phyloP scores from a whole-genome alignment of 2,797 vertebrate species.

The Lacerta agilis region DNA sequence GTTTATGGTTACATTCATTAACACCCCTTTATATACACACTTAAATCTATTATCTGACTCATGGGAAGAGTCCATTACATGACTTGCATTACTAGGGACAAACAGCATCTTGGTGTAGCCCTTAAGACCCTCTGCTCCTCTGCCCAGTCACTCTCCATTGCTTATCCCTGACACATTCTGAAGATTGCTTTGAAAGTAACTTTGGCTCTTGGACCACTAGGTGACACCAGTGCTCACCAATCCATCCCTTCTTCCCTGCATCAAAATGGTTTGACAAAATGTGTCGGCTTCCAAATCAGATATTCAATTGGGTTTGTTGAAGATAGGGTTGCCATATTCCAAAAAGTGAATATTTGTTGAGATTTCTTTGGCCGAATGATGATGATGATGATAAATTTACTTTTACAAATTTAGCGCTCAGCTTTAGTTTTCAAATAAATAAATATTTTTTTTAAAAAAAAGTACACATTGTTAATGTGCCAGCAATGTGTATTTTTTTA shows the following conservation, averaged over 20 bases:
- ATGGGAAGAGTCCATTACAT: background rate
- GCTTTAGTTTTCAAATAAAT: too few relatives aligned
- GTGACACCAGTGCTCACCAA: constrained; percentile 28
- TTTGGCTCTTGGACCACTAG: constrained; percentile 38
- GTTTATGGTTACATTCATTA: background rate
- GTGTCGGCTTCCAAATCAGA: background rate
- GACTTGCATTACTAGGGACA: background rate
- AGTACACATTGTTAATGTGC: too few relatives aligned
- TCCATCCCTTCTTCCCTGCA: background rate
- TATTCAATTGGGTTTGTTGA: constrained; percentile 8
- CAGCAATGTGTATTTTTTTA: too few relatives aligned
- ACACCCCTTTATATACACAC: background rate
- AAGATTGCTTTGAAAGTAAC: background rate
- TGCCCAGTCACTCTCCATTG: background rate
- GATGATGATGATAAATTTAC: background rate
- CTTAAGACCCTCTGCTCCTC: background rate
- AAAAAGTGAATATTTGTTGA: background rate
- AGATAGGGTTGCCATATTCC: background rate
- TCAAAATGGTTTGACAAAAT: background rate
- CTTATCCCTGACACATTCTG: background rate
- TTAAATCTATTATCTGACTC: background rate
- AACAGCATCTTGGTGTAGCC: background rate
- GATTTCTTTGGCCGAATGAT: too few relatives aligned
- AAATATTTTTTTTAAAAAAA: too few relatives aligned
- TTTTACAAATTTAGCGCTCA: accelerated